These are phyloP conservation scores for Tympanoctomys barrerae DNA, from an alignment of 2,797 vertebrate genomes.

Conservation along the genomic window DNA sequence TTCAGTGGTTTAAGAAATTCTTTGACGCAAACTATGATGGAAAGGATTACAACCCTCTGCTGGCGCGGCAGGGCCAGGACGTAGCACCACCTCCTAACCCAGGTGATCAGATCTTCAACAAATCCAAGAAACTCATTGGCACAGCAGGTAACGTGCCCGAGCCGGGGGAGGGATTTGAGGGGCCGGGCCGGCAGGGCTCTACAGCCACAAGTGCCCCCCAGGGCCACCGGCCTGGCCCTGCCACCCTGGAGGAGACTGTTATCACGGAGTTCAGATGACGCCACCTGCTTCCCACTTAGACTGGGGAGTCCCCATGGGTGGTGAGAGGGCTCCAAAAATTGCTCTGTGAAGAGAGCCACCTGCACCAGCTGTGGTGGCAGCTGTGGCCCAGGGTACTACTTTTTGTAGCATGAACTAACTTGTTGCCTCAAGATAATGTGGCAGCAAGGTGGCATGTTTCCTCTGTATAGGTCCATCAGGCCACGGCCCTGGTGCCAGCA, in stretches of 20 bases:
- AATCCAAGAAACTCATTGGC: slow-evolving; percentile 95
- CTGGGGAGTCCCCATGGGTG: slow-evolving; percentile 45
- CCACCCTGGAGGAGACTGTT: slow-evolving; percentile 76
- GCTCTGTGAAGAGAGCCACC: not conserved
- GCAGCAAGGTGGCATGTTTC: not conserved
- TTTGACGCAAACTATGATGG: slow-evolving; percentile 99
- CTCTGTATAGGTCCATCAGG: not conserved
- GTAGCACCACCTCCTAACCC: slow-evolving; percentile 94
- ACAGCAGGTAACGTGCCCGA: slow-evolving; percentile 94
- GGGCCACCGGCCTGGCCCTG: slow-evolving; percentile 72
- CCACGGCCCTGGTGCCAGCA: not conserved
- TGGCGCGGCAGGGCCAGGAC: slow-evolving; percentile 97
- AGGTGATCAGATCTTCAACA: slow-evolving; percentile 99
- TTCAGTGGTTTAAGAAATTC: slow-evolving; percentile 99
- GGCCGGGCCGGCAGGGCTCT: slow-evolving; percentile 73
- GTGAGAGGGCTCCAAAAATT: slow-evolving; percentile 28
- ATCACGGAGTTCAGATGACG: slow-evolving; percentile 81
- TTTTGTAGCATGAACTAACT: not conserved
- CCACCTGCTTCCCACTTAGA: slow-evolving; percentile 63
- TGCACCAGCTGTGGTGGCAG: not conserved
- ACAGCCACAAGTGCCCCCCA: slow-evolving; percentile 67
- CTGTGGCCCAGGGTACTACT: not conserved
- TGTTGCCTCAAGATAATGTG: not conserved
- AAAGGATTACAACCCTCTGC: slow-evolving; percentile 97
- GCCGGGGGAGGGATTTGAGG: slow-evolving; percentile 80